A percentile compares a stretch with the other conserved stretches of the same genome.
These are phyloP conservation scores for Agrilus biguttatus DNA, from an alignment of 2,888 invertebrate genomes.

Conservation along the genomic window DNA sequence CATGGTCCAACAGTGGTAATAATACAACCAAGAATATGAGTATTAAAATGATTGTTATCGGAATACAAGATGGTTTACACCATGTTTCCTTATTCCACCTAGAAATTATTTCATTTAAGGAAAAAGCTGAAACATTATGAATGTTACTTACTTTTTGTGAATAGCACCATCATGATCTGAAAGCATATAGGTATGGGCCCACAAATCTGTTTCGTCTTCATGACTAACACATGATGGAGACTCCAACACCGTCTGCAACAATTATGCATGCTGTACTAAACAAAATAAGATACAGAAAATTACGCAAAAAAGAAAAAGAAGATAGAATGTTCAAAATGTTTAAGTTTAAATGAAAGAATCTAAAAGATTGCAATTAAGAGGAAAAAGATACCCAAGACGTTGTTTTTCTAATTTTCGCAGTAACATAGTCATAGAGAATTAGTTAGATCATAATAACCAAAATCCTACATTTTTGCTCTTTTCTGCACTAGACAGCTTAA, in stretches of 20 bases:
- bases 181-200: slow-evolving; percentile 66
- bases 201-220: slow-evolving; percentile 60
- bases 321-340: background rate
- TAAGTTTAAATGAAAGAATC: too few species aligned
- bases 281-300: background rate
- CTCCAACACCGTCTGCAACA: slow-evolving; percentile 52
- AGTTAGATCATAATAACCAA: background rate
- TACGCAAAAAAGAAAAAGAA: background rate
- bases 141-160: slow-evolving; percentile 36
- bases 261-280: background rate
- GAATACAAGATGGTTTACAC: slow-evolving; percentile 75
- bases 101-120: slow-evolving; percentile 1
- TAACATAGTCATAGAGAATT: too few species aligned
- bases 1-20: slow-evolving; percentile 59
- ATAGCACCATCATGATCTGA: slow-evolving; percentile 43
- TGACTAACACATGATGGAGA: slow-evolving; percentile 42
- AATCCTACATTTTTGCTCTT: background rate
- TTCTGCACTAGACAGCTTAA: too few species aligned
- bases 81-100: slow-evolving; percentile 48
- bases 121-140: background rate
- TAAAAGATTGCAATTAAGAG: slow-evolving; percentile 2
- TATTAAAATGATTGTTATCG: slow-evolving; percentile 64
- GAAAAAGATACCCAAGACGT: too few species aligned
- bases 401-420: too few species aligned
- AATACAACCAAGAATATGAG: slow-evolving; percentile 67